Evolutionary conservation across 2,888 invertebrate genomes (phyloP).

Genomic region (Eilema sororculum): DNA sequence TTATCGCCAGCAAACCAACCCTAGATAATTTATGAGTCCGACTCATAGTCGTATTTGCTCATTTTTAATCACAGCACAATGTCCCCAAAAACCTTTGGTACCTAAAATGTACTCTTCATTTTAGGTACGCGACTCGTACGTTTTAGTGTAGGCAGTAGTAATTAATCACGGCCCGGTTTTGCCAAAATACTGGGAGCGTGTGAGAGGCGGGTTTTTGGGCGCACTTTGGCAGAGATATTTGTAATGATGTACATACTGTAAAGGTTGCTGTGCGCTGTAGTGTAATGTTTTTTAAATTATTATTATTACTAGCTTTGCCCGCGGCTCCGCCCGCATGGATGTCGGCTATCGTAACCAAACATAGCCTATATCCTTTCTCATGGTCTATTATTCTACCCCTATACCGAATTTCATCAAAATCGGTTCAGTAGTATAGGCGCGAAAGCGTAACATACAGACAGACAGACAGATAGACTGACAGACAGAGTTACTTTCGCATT

Average conservation of each 20-base stretch:
- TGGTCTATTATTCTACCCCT: too few relatives aligned
- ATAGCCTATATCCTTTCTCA: too few relatives aligned
- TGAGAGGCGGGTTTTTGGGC: neutral
- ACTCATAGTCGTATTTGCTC: neutral
- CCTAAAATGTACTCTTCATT: neutral
- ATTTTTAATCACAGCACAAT: conserved; percentile 8
- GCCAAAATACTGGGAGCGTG: neutral
- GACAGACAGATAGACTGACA: too few relatives aligned
- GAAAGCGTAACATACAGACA: too few relatives aligned
- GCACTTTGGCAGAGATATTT: neutral
- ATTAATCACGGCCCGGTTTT: conserved; percentile 11
- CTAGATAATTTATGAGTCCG: neutral
- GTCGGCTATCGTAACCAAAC: too few relatives aligned
- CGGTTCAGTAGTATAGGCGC: too few relatives aligned
- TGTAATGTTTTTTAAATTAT: neutral
- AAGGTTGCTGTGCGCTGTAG: neutral
- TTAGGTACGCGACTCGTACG: neutral
- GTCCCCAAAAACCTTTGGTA: neutral
- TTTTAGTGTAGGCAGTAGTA: conserved; percentile 1
- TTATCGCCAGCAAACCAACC: neutral
- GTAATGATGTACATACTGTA: neutral
- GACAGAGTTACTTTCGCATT: too few relatives aligned
- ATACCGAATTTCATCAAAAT: too few relatives aligned
- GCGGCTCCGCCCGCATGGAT: too few relatives aligned
- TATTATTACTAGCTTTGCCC: too few relatives aligned